Conservation (phyloP, 2,113 vertebrate species). For the Oceanites oceanicus region DNA sequence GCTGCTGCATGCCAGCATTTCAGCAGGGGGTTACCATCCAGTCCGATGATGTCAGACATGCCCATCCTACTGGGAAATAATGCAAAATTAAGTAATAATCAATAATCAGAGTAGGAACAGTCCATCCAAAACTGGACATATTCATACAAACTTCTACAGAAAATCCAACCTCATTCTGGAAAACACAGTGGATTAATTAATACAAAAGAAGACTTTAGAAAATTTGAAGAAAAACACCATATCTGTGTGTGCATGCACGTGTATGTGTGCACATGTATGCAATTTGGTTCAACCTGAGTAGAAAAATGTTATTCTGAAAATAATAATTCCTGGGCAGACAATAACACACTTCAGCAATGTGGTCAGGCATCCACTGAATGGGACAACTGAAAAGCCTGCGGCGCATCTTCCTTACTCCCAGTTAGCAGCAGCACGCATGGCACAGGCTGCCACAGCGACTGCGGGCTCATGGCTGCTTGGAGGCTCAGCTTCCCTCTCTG, state of each 20-base stretch:
- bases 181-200: not conserved
- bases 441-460: not conserved
- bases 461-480: fast-evolving
- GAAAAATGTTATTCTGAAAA: not conserved
- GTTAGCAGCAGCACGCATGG: not conserved
- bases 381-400: not conserved
- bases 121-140: not conserved
- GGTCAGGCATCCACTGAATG: not conserved
- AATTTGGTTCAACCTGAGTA: not conserved
- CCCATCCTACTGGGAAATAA: not conserved
- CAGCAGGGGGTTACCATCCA: not conserved
- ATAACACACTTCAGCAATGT: not conserved
- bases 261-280: not conserved
- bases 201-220: not conserved
- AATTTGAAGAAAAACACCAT: not conserved
- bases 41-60: not conserved
- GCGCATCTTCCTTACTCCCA: not conserved
- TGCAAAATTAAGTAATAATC: not conserved
- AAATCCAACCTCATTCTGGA: not conserved
- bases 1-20: not conserved
- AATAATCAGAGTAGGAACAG: not conserved
- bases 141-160: not conserved
- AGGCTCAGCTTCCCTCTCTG: not conserved
- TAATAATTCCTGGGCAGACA: not conserved
- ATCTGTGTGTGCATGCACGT: fast-evolving